Conservation (phyloP, 2,888 invertebrate genomes). For the Andrena dorsata region DNA sequence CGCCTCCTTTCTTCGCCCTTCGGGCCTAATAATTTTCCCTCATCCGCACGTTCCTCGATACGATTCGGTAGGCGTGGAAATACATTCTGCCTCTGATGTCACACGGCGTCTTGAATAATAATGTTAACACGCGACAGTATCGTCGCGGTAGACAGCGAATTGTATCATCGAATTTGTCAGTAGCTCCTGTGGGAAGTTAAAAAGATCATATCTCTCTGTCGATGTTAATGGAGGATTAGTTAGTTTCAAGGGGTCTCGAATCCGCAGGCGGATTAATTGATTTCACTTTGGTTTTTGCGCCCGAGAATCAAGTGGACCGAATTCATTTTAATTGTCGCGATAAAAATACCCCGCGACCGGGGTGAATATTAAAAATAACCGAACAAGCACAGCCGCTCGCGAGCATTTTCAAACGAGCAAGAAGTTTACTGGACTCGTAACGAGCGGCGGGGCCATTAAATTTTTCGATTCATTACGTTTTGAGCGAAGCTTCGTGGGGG, state of each 20-base stretch:
- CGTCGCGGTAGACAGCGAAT: background rate
- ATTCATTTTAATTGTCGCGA: slow-evolving; percentile 35
- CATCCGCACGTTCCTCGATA: slow-evolving; percentile 44
- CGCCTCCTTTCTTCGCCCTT: background rate
- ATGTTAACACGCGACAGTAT: slow-evolving; percentile 66
- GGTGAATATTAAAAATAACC: slow-evolving; percentile 12
- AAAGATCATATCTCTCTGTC: too few relatives aligned
- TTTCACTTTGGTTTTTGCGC: too few relatives aligned
- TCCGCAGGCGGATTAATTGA: too few relatives aligned
- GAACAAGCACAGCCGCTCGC: slow-evolving; percentile 6
- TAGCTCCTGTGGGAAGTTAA: too few relatives aligned
- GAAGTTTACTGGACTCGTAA: slow-evolving; percentile 13
- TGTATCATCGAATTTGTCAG: background rate
- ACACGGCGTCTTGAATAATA: slow-evolving; percentile 78
- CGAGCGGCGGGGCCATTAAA: slow-evolving; percentile 1
- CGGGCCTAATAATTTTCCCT: slow-evolving; percentile 54
- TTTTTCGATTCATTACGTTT: slow-evolving; percentile 14
- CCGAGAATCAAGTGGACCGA: background rate
- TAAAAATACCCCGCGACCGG: background rate
- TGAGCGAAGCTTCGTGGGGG: background rate
- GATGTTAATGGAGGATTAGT: too few relatives aligned
- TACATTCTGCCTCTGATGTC: slow-evolving; percentile 73
- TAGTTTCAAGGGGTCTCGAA: too few relatives aligned
- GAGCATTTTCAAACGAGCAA: slow-evolving; percentile 1
- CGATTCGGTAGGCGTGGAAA: slow-evolving; percentile 49